phyloP scores from a whole-genome alignment of 2,888 invertebrate genomes.

The Ditula angustiorana region DNA sequence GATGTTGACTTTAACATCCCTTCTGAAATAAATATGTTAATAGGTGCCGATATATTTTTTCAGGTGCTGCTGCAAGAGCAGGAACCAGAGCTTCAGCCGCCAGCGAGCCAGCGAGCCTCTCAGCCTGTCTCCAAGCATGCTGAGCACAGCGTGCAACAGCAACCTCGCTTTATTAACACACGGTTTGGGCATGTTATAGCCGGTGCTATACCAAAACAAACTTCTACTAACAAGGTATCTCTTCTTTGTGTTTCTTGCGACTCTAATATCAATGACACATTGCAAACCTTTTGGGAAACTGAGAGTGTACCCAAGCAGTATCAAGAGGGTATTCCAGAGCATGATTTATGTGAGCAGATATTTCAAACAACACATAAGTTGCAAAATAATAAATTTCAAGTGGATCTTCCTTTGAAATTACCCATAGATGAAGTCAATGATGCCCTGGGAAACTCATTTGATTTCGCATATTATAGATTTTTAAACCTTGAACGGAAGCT shows the following conservation, averaged over 20 bases:
- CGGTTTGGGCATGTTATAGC: not conserved
- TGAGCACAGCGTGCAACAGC: no score
- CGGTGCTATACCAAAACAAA: no score
- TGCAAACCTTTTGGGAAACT: slow-evolving; percentile 9
- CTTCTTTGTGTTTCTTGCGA: no score
- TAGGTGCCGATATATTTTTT: not conserved
- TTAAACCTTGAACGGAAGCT: slow-evolving; percentile 16
- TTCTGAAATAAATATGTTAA: not conserved
- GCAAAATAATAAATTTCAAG: slow-evolving; percentile 21
- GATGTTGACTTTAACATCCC: not conserved
- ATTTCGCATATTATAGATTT: slow-evolving; percentile 8
- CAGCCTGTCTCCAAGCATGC: no score
- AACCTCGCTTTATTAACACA: no score
- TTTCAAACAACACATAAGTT: slow-evolving; percentile 1
- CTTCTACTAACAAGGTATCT: no score
- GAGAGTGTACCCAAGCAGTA: slow-evolving; percentile 17
- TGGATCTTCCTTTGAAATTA: slow-evolving; percentile 26
- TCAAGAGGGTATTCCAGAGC: slow-evolving; percentile 9
- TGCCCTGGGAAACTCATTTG: slow-evolving; percentile 9
- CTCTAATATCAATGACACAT: not conserved
- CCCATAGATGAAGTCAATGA: slow-evolving; percentile 9
- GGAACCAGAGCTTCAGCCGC: no score
- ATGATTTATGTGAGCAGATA: slow-evolving; percentile 7
- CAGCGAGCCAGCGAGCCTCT: no score
- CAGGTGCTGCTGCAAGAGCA: not conserved